Evolutionary conservation across 1,140 invertebrate genomes (phyloP), one percentile per base, ranked within the genome.

Genomic region (Drosophila ercepeae): DNA sequence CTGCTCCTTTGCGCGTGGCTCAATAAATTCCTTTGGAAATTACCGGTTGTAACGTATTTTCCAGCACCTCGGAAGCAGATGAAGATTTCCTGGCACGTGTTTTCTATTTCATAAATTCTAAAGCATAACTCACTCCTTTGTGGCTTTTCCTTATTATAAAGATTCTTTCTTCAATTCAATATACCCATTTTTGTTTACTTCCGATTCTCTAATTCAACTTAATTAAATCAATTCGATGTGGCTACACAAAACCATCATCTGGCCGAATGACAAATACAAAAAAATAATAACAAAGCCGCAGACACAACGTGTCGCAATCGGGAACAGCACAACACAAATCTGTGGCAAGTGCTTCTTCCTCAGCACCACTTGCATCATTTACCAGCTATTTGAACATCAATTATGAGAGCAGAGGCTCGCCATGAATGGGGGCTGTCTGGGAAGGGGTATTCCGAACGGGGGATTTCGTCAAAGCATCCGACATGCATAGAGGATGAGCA

Each of bases 361-460:
- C 75, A 45, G 55, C 64, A 34, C 23, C 53, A 21, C 64, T 54
- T 53, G 79, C 81, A 70, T 60, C 78, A 78, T 84, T 84, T 78
- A 83, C 53, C 81, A 84, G 64, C 82, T 77, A 81, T 86, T 86
- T 86, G 82, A 88, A 79, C 82, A 81, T 77, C 81, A 86, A 86
- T 86, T 86, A 86, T 84, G 79, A 73, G 72, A 73, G 72, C 74
- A 64, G 29, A 48, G 55, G 46, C 60, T 64, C 58, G 46, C 21
- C 39, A 7, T 54, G 53, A 61, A 69, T 60, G 67, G 49, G 19
- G 46, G 14, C 50, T 13, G 14, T 32, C 7, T 36, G 61, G 25
- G 13, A 16, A n/a, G 18, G 46, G 5, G 36, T 6, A 46, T 21
- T 42, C 36, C 13, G 39, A 32, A 34, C 9, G 41, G 42, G 59